Base-by-base conservation (phyloP, 2,888 invertebrate species). In the Scelioninae gen. 1 region DNA sequence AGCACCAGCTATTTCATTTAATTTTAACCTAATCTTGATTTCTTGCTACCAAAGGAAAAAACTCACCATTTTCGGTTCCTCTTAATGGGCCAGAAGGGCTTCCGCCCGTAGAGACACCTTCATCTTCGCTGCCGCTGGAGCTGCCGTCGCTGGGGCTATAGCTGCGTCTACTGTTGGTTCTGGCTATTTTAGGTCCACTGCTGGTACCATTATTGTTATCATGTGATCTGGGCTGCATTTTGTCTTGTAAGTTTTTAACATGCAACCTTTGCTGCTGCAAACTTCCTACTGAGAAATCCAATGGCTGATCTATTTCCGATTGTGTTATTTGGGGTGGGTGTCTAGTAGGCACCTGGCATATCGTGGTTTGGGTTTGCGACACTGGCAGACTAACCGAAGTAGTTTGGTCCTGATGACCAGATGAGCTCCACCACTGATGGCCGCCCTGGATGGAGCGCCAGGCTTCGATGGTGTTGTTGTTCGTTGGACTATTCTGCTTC, bases 281-380 rank as follows among this genome's bases (percentile, higher is more conserved):
- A 82, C 94, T 94, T 83, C 94, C 94, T 94, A 95, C 95, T 92
- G 95, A 95, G 93, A 95, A 96, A 93, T 96, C 96, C 88, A 95
- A 93, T 87, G 95, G 95, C 93, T 95, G 95, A 91, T 94, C 94
- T 76, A 91, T 92, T 76, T 90, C 93, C 87, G 90, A 87, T 58
- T 89, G 90, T 51, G 88, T 86, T 43, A 85, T 55, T 49, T 92
- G 93, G 74, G 91, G 93, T 92, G 94, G 93, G 92, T 92, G 90
- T 49, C 83, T 72, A 23, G 23, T 23, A 83, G 92, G 90, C 88
- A 93, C 92, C 87, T 93, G 93, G 82, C 91, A 91, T 78, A 93
- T 92, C 62, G 89, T 89, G 94, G 94, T 95, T 92, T 95, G 95
- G 94, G 95, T 94, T 88, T 86, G 92, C 81, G 74, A 56, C 5